Evolutionary conservation across 2,888 invertebrate genomes (phyloP), one percentile per base, ranked within the genome.

Genomic region (Drosophila suboccidentalis): DNA sequence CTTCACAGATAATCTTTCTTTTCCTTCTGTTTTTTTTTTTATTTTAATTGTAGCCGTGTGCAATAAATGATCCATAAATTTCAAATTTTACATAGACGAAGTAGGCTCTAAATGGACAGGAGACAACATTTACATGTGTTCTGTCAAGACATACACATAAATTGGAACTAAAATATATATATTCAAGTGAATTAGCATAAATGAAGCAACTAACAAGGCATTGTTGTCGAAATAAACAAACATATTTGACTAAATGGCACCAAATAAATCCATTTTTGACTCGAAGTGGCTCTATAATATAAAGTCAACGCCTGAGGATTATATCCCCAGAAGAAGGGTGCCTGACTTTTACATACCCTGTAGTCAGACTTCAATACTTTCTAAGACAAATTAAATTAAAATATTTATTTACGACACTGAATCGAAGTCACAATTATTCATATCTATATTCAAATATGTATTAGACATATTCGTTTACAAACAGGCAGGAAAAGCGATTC

Each of bases 41-140:
- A 49, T 62, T 65, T 69, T 46, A 53, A 58, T 70, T 77, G 63
- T 59, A 61, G 57, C 51, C 34, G 15, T 29, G 63, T 60, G 50
- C 46, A 60, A 39, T 68, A 78, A 81, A 63, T 75, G 63, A 59
- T 53, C 65, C 66, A 70, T 61, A 70, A 59, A 71, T 71, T 58
- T 58, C 36, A 59, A 65, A 55, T 59, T 32, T 53, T 29, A 53
- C 66, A 54, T 44, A 62, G 50, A 44, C 22, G 59, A 9, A 43
- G 32, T 19, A 11, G 67, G 38, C 46, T 6, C 4, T 5, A 29
- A 26, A 17, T 26, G 38, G 11, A 17, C 32, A 19, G 26, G 3
- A 38, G 49, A 29, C 38, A 22, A 19, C 32, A 32, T 15, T 15
- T 3, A 29, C 29, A 51, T 0, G 36, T 38, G 51, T 38, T 22